A percentile compares a stretch with the other conserved stretches of the same genome.
Evolutionary conservation across 1,140 invertebrate genomes (phyloP).

Genomic region (Ceratoteleas bidentatus): DNA sequence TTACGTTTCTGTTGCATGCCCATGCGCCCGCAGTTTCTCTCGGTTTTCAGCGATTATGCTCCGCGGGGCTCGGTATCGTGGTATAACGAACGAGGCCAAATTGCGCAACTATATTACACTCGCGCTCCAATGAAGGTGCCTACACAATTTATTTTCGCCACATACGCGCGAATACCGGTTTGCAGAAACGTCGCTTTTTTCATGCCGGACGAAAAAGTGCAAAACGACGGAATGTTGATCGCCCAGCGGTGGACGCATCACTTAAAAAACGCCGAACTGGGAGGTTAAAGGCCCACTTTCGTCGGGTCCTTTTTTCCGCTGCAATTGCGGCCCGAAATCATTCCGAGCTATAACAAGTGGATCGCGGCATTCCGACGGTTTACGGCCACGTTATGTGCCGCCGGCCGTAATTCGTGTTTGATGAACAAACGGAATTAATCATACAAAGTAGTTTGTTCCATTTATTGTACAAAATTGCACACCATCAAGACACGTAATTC

Average conservation of each 20-base stretch:
- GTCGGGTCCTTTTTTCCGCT: neutral
- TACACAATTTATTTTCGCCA: constrained; percentile 52
- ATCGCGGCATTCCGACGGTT: neutral
- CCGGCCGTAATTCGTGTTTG: neutral
- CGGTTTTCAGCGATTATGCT: constrained; percentile 53
- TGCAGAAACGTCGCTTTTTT: constrained; percentile 20
- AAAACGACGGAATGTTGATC: constrained; percentile 2
- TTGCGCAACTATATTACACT: constrained; percentile 62
- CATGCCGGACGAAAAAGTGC: neutral
- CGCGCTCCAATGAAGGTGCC: constrained; percentile 49
- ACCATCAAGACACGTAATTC: constrained; percentile 2
- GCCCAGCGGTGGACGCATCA: neutral
- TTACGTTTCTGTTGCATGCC: constrained; percentile 19
- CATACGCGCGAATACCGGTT: constrained; percentile 46
- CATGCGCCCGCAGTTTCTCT: constrained; percentile 38
- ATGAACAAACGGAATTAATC: neutral
- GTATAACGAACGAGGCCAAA: constrained; percentile 64
- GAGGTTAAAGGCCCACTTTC: constrained; percentile 25
- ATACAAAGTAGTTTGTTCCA: neutral
- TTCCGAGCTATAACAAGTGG: neutral
- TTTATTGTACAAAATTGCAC: constrained; percentile 1
- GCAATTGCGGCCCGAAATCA: neutral
- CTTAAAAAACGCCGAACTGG: constrained; percentile 11
- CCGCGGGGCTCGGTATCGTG: constrained; percentile 38
- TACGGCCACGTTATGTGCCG: neutral